These are phyloP conservation scores for Nomia melanderi DNA, from an alignment of 1,140 invertebrate genomes.

Conservation along the genomic window DNA sequence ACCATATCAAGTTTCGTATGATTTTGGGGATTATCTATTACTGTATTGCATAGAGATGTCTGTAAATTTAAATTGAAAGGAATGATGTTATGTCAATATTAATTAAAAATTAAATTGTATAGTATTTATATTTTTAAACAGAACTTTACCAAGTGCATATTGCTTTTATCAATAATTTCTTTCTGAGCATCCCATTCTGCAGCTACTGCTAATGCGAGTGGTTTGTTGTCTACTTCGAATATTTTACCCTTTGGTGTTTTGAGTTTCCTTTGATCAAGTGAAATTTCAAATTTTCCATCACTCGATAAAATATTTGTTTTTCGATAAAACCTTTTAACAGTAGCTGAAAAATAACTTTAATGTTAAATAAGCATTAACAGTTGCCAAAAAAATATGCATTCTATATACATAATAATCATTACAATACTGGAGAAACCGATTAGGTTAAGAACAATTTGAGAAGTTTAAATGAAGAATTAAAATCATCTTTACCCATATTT, in stretches of 20 bases:
- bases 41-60: slow-evolving; percentile 94
- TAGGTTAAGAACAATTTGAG: slow-evolving; percentile 12
- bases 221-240: slow-evolving; percentile 90
- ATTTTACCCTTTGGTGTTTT: slow-evolving; percentile 92
- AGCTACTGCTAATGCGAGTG: slow-evolving; percentile 94
- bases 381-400: no score
- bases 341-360: slow-evolving; percentile 66
- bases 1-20: slow-evolving; percentile 89
- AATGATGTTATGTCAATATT: not conserved
- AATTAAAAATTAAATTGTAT: not conserved
- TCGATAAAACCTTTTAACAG: slow-evolving; percentile 87
- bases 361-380: not conserved
- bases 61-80: slow-evolving; percentile 75
- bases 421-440: not conserved
- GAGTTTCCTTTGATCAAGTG: slow-evolving; percentile 90
- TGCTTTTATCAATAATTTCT: slow-evolving; percentile 87
- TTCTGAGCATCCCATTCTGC: slow-evolving; percentile 96
- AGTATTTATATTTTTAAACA: not conserved
- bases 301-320: slow-evolving; percentile 85
- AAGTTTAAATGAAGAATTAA: not conserved
- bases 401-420: not conserved
- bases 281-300: slow-evolving; percentile 87
- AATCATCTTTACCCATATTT: slow-evolving; percentile 52
- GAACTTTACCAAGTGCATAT: slow-evolving; percentile 92
- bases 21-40: slow-evolving; percentile 94